Evolutionary conservation across 2,888 invertebrate genomes (phyloP).

Genomic region (Lysandra bellargus): DNA sequence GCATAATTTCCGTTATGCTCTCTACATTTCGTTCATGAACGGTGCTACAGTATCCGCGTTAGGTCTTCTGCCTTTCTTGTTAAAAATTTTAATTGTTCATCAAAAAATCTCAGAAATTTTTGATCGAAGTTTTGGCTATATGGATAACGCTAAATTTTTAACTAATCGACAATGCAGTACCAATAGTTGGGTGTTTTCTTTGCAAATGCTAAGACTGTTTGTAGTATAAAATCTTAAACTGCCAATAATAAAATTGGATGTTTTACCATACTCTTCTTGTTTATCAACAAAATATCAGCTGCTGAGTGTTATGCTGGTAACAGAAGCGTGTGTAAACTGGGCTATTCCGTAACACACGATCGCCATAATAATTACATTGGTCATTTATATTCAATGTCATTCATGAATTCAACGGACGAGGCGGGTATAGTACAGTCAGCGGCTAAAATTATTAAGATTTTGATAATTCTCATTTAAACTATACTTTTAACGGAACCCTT

Average conservation of each 20-base stretch:
- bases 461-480: too few relatives aligned
- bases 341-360: slow-evolving; percentile 10
- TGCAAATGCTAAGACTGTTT: too few relatives aligned
- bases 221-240: too few relatives aligned
- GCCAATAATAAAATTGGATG: not conserved
- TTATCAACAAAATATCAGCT: slow-evolving; percentile 11
- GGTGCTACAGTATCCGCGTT: not conserved
- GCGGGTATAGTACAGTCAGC: not conserved
- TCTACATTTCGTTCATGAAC: not conserved
- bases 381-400: slow-evolving; percentile 31
- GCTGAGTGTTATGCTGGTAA: not conserved
- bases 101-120: too few relatives aligned
- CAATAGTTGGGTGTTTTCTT: too few relatives aligned
- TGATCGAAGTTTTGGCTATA: too few relatives aligned
- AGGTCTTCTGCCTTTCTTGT: not conserved
- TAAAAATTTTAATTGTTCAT: not conserved
- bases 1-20: slow-evolving; percentile 17
- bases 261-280: not conserved
- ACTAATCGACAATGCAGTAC: too few relatives aligned
- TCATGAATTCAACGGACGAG: slow-evolving; percentile 18
- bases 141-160: too few relatives aligned
- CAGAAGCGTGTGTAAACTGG: not conserved
- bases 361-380: not conserved
- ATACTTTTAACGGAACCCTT: too few relatives aligned
- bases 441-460: too few relatives aligned